Evolutionary conservation across 2,797 vertebrate genomes (phyloP), one percentile per base, ranked within the genome.

Genomic region (Oreortyx pictus): DNA sequence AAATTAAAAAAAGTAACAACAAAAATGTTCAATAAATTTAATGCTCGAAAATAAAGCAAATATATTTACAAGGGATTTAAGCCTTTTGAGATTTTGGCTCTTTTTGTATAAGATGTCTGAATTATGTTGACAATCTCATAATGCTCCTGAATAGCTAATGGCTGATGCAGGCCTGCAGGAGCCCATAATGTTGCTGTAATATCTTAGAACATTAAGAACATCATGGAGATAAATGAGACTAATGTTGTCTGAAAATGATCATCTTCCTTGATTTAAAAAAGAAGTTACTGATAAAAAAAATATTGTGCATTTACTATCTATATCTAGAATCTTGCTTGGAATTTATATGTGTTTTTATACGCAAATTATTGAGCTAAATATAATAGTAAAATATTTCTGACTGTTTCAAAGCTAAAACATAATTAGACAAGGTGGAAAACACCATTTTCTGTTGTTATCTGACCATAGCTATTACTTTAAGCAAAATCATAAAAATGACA

Each of bases 81-180:
- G 94, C 94, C 94, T n/a, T n/a, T n/a, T n/a, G n/a, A n/a, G n/a
- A n/a, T n/a, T 81, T 92, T 94, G 92, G 74, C 75, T 95, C 18
- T n/a, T 97, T 97, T 96, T 89, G 75, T 93, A 96, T 94, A 89
- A 96, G 95, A 94, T 82, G 92, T 93, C 96, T 97, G 95, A 97
- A 96, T 97, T 97, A 97, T 97, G 95, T 96, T 97, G 96, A 97
- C 97, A 97, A 95, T 96, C 94, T 97, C 96, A 98, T 97, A 97
- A 98, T 93, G 96, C 3, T 37, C 90, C 78, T 85, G 88, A 94
- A 92, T 95, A 97, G 97, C 96, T 97, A 94, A 97, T 87, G 96
- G 96, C 95, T 97, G 94, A 86, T 81, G 86, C 57, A 96, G 87
- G 93, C 96, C 96, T 97, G 94, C 90, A 96, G 96, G 95, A 97